phyloP scores from a whole-genome alignment of 2,888 invertebrate species.

The Prenolepis imparis region DNA sequence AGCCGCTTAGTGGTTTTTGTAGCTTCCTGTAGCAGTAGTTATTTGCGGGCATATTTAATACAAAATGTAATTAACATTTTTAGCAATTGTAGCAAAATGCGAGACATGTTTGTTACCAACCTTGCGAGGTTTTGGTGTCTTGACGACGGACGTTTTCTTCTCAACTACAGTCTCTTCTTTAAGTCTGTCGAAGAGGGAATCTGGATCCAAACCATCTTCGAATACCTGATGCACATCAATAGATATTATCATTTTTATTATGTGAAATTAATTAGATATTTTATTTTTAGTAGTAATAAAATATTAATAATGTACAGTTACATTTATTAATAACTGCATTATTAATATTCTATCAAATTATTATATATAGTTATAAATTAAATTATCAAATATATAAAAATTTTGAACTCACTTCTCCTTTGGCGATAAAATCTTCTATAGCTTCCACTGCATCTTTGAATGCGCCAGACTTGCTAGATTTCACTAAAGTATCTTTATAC shows the following conservation, averaged over 20 bases:
- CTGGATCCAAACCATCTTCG: constrained; percentile 89
- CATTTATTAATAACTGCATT: background rate
- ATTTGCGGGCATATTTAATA: constrained; percentile 20
- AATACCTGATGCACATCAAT: constrained; percentile 83
- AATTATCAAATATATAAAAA: background rate
- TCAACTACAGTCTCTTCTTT: constrained; percentile 88
- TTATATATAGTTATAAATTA: background rate
- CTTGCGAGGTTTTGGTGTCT: constrained; percentile 86
- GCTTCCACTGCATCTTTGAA: constrained; percentile 94
- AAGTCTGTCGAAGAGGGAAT: constrained; percentile 91
- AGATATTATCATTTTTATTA: constrained; percentile 20
- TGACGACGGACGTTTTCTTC: constrained; percentile 81
- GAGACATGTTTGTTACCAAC: constrained; percentile 73
- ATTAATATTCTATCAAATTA: constrained; percentile 8
- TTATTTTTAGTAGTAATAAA: background rate
- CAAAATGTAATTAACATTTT: background rate
- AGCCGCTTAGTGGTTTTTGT: constrained; percentile 82
- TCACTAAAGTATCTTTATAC: constrained; percentile 92
- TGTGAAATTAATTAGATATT: background rate
- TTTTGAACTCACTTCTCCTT: constrained; percentile 88
- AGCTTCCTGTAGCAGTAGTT: constrained; percentile 79
- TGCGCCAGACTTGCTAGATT: constrained; percentile 91
- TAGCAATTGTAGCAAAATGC: background rate
- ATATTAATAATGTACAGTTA: background rate
- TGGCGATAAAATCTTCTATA: constrained; percentile 93